These are phyloP conservation scores for Gallirallus australis DNA, from an alignment of 2,797 vertebrate species.

Conservation along the genomic window DNA sequence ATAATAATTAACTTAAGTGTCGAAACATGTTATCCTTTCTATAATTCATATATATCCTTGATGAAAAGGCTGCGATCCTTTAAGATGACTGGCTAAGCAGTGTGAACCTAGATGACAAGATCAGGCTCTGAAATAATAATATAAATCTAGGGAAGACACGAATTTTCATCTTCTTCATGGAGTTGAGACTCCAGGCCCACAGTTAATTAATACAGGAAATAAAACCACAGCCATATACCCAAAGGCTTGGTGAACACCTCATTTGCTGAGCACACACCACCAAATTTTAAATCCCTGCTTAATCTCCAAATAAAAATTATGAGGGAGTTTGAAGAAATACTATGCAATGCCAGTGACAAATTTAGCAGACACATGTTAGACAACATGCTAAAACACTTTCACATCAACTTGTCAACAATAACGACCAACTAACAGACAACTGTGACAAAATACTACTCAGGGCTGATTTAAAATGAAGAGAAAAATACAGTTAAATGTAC, in stretches of 20 bases:
- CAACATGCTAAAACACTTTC: neutral
- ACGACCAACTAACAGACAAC: neutral
- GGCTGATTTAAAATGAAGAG: neutral
- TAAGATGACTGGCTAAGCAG: neutral
- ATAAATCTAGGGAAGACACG: neutral
- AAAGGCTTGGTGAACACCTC: neutral
- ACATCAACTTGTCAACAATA: neutral
- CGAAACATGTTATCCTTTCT: neutral
- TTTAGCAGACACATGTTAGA: neutral
- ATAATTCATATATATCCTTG: neutral
- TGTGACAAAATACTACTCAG: neutral
- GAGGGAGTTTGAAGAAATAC: neutral
- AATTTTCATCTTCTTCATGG: neutral
- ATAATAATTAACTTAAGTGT: neutral
- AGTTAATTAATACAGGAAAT: neutral
- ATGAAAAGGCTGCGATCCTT: neutral
- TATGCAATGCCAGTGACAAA: neutral
- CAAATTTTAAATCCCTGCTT: neutral
- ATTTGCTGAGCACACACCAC: neutral
- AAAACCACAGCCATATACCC: neutral
- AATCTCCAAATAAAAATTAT: neutral
- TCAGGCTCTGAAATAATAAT: neutral
- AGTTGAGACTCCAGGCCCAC: neutral
- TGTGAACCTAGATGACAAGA: neutral
- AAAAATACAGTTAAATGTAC: neutral